phyloP scores from a whole-genome alignment of 2,113 vertebrate species.

The Pithys albifrons region DNA sequence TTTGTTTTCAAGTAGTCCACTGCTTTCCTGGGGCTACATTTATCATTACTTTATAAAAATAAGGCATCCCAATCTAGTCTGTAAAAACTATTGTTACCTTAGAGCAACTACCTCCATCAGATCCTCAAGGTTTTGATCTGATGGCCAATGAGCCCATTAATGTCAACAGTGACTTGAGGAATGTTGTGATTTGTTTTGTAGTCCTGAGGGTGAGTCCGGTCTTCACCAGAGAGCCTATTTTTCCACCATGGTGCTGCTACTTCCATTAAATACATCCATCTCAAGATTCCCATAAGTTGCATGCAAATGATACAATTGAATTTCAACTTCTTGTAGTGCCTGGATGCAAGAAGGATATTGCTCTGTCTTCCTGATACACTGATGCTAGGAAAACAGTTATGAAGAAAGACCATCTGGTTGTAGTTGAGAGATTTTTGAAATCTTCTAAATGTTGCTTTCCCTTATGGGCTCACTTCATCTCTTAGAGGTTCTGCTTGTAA shows the following conservation, averaged over 20 bases:
- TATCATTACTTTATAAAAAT: neutral
- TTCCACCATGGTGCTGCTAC: neutral
- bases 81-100: neutral
- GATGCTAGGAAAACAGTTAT: neutral
- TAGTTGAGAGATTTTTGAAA: neutral
- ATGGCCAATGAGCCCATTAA: neutral
- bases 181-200: neutral
- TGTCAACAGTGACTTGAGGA: neutral
- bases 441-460: neutral
- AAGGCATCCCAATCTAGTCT: neutral
- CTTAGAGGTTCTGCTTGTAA: neutral
- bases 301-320: neutral
- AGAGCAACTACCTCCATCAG: neutral
- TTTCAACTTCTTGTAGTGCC: neutral
- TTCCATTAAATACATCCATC: neutral
- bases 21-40: neutral
- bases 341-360: neutral
- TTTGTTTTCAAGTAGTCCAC: neutral
- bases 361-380: neutral
- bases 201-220: neutral
- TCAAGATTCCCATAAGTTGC: neutral
- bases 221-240: neutral
- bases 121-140: neutral
- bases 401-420: neutral
- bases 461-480: neutral